phyloP scores from a whole-genome alignment of 2,888 invertebrate species.

The Coleophora flavipennella region DNA sequence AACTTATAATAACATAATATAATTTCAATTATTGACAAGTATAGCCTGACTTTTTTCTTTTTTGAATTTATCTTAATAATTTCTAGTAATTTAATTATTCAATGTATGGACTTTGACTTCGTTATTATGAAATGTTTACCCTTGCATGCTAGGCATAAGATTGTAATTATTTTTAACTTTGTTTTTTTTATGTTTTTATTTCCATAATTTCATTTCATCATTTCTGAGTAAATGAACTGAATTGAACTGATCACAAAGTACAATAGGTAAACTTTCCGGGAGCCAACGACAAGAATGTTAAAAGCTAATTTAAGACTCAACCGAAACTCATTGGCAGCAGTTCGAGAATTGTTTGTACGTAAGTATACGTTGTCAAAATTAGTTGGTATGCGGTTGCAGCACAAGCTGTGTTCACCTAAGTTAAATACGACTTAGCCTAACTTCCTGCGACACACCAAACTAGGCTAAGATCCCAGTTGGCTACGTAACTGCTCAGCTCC shows the following conservation, averaged over 20 bases:
- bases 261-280: not conserved
- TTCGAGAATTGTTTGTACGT: slow-evolving; percentile 30
- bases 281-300: slow-evolving; percentile 7
- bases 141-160: too few relatives aligned
- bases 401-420: slow-evolving; percentile 58
- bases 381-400: slow-evolving; percentile 58
- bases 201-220: too few relatives aligned
- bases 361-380: slow-evolving; percentile 57
- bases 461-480: slow-evolving; percentile 51
- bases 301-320: slow-evolving; percentile 37
- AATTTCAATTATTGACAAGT: too few relatives aligned
- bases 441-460: slow-evolving; percentile 52
- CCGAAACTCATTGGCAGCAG: slow-evolving; percentile 17
- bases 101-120: too few relatives aligned
- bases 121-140: too few relatives aligned
- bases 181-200: too few relatives aligned
- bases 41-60: too few relatives aligned
- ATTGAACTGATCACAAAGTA: not conserved
- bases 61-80: too few relatives aligned
- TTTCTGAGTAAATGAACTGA: too few relatives aligned
- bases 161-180: too few relatives aligned
- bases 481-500: slow-evolving; percentile 40
- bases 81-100: too few relatives aligned
- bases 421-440: slow-evolving; percentile 66
- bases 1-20: too few relatives aligned